phyloP scores from a whole-genome alignment of 2,888 invertebrate genomes.

The Myopa tessellatipennis region DNA sequence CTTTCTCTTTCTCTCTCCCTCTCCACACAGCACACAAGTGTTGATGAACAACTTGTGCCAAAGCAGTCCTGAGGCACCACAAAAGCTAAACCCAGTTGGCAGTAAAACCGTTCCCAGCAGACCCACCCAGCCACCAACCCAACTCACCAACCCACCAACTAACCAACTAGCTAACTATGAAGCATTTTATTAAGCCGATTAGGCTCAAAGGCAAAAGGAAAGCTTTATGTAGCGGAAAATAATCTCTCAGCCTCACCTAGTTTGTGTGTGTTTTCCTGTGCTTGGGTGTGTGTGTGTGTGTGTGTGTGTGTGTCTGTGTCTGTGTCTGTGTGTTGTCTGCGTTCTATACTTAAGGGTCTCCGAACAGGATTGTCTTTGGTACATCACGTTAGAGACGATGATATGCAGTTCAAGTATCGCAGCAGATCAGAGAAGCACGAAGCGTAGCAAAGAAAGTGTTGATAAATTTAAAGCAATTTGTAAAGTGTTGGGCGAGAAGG shows the following conservation, averaged over 20 bases:
- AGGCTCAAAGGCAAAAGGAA: background rate
- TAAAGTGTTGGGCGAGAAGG: background rate
- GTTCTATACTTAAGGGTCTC: too few relatives aligned
- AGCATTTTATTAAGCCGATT: background rate
- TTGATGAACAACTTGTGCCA: constrained; percentile 7
- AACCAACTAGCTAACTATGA: background rate
- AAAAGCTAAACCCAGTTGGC: background rate
- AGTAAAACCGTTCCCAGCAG: background rate
- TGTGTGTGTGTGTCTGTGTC: too few relatives aligned
- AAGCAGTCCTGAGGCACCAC: constrained; percentile 3
- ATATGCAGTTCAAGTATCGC: background rate
- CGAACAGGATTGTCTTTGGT: too few relatives aligned
- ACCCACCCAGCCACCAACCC: background rate
- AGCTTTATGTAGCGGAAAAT: constrained; percentile 39
- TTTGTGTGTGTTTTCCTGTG: background rate
- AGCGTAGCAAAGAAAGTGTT: constrained; percentile 10
- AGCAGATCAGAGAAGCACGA: background rate
- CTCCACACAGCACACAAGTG: background rate
- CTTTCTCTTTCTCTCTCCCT: background rate
- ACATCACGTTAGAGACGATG: too few relatives aligned
- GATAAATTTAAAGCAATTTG: constrained; percentile 33
- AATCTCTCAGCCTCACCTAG: background rate
- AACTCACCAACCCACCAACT: too few relatives aligned
- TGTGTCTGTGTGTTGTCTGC: too few relatives aligned
- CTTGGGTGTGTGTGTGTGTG: background rate